Percentiles rank a stretch among this genome's conserved stretches.
Evolutionary conservation across 2,113 vertebrate genomes (phyloP).

Genomic region (Talpa occidentalis): DNA sequence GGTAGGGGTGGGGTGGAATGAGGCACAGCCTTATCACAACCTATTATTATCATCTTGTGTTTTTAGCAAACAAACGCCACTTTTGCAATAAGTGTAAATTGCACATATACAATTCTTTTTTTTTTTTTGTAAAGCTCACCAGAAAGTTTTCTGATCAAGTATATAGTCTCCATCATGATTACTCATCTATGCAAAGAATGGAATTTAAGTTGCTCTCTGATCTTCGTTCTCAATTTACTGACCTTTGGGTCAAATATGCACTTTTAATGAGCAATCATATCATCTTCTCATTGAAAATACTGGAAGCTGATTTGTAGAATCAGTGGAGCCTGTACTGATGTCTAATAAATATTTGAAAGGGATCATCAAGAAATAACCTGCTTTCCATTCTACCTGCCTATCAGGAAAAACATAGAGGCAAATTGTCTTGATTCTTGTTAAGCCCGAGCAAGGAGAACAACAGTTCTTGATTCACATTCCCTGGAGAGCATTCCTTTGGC

Average conservation of each 20-base stretch:
- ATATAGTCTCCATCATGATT: neutral
- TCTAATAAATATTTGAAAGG: constrained; percentile 35
- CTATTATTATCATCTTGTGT: neutral
- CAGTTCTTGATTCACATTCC: constrained; percentile 76
- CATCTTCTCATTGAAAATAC: constrained; percentile 25
- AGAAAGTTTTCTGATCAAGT: constrained; percentile 24
- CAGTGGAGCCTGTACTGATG: neutral
- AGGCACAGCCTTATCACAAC: neutral
- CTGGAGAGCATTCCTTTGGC: constrained; percentile 70
- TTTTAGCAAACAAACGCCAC: neutral
- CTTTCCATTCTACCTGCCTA: constrained; percentile 50
- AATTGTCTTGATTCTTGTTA: constrained; percentile 67
- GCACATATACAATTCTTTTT: neutral
- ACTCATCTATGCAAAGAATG: neutral
- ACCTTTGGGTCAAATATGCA: neutral
- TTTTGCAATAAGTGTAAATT: neutral
- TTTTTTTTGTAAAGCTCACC: neutral
- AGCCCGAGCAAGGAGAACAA: constrained; percentile 58
- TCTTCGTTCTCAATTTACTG: constrained; percentile 12
- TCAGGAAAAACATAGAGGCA: constrained; percentile 60
- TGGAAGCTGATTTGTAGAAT: neutral
- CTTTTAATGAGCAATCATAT: constrained; percentile 32
- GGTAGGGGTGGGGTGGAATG: neutral
- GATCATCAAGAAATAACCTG: constrained; percentile 41
- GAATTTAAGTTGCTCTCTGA: neutral